Evolutionary conservation across 2,888 invertebrate species (phyloP).

Genomic region (Polymixis lichenea): DNA sequence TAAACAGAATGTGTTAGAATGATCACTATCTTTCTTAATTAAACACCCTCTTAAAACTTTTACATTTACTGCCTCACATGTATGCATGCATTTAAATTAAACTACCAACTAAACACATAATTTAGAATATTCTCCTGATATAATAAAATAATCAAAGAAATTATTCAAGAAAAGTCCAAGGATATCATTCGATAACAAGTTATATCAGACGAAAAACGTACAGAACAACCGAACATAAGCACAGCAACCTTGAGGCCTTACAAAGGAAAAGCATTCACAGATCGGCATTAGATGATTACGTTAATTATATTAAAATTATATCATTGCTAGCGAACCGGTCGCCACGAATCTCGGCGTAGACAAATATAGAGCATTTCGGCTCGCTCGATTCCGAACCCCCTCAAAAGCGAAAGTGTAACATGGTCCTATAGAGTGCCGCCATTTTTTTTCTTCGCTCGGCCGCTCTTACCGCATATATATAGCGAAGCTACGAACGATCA

Average conservation of each 20-base stretch:
- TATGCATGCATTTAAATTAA: not conserved
- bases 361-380: slow-evolving; percentile 85
- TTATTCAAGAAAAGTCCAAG: slow-evolving; percentile 42
- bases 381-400: slow-evolving; percentile 81
- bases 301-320: slow-evolving; percentile 70
- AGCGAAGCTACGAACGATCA: slow-evolving; percentile 83
- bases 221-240: slow-evolving; percentile 27
- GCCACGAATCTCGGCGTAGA: slow-evolving; percentile 69
- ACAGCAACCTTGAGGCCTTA: slow-evolving; percentile 63
- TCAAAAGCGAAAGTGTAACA: slow-evolving; percentile 90
- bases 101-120: slow-evolving; percentile 19
- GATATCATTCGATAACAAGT: slow-evolving; percentile 7
- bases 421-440: slow-evolving; percentile 85
- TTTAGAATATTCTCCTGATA: slow-evolving; percentile 15
- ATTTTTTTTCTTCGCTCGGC: slow-evolving; percentile 88
- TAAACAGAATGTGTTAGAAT: slow-evolving; percentile 28
- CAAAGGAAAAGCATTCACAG: slow-evolving; percentile 68
- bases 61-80: slow-evolving; percentile 14
- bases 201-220: slow-evolving; percentile 8
- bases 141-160: not conserved
- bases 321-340: slow-evolving; percentile 74
- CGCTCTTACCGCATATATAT: slow-evolving; percentile 89
- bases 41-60: slow-evolving; percentile 37
- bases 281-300: slow-evolving; percentile 65
- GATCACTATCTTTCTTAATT: slow-evolving; percentile 49